These are phyloP conservation scores for Danionella dracula DNA, from an alignment of 2,797 vertebrate genomes.

Conservation along the genomic window DNA sequence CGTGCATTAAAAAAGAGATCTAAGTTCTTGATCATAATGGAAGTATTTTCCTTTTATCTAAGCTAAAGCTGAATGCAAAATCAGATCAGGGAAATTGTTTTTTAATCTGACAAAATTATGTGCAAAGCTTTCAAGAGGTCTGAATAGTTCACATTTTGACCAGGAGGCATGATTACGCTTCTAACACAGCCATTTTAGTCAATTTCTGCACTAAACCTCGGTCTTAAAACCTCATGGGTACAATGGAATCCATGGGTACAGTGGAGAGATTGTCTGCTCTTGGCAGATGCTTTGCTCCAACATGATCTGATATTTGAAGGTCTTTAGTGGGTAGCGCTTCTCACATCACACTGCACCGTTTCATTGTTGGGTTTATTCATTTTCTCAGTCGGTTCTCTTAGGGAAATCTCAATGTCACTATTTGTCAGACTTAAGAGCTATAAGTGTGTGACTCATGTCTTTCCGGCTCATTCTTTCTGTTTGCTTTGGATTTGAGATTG, in stretches of 20 bases:
- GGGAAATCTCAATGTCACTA: not conserved
- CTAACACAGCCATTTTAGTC: not conserved
- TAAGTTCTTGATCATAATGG: too few relatives aligned
- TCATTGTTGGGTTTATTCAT: not conserved
- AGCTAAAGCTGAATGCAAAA: too few relatives aligned
- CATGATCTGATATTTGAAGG: conserved; percentile 2
- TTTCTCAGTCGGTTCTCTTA: not conserved
- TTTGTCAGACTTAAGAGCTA: not conserved
- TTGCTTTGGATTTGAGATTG: not conserved
- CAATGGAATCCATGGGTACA: not conserved
- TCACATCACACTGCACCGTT: not conserved
- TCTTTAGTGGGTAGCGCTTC: not conserved
- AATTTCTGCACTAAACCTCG: not conserved
- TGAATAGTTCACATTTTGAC: not conserved
- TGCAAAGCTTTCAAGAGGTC: not conserved
- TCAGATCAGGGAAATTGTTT: too few relatives aligned
- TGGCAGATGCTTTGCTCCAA: not conserved
- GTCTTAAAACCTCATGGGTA: not conserved
- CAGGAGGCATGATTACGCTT: not conserved
- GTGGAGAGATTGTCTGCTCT: conserved; percentile 4
- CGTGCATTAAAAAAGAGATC: too few relatives aligned
- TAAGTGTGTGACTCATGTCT: not conserved
- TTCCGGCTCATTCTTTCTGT: not conserved
- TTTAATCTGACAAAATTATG: too few relatives aligned
- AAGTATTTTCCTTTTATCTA: too few relatives aligned